phyloP scores from a whole-genome alignment of 2,888 invertebrate species.

The Nymphalis c-album region DNA sequence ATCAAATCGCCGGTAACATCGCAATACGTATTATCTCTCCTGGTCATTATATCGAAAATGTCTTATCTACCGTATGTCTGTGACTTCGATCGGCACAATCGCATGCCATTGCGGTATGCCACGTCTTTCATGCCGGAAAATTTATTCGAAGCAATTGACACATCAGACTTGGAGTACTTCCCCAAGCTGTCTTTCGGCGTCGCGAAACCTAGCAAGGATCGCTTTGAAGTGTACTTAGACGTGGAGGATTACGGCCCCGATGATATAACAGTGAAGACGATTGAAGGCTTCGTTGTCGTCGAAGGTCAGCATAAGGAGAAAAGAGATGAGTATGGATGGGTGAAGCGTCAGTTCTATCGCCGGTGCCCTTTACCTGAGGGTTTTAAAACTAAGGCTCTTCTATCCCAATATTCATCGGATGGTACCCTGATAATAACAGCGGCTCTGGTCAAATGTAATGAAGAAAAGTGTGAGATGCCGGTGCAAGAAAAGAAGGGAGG shows the following conservation, averaged over 20 bases:
- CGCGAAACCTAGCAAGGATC: slow-evolving; percentile 1
- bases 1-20: background rate
- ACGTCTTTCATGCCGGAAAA: background rate
- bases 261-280: background rate
- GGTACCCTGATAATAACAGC: background rate
- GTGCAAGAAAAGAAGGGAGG: background rate
- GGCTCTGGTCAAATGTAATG: background rate
- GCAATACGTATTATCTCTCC: background rate
- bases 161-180: slow-evolving; percentile 1
- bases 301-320: slow-evolving; percentile 1
- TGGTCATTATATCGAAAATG: background rate
- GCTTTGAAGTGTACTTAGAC: background rate
- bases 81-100: background rate
- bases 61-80: background rate
- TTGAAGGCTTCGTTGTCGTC: slow-evolving; percentile 1
- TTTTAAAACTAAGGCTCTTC: background rate
- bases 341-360: background rate
- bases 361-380: slow-evolving; percentile 7
- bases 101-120: background rate
- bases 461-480: background rate
- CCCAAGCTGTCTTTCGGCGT: background rate
- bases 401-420: background rate
- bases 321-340: background rate
- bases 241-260: background rate
- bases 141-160: background rate